Evolutionary conservation across 1,140 invertebrate species (phyloP).

Genomic region (Leptonema lineaticorne): DNA sequence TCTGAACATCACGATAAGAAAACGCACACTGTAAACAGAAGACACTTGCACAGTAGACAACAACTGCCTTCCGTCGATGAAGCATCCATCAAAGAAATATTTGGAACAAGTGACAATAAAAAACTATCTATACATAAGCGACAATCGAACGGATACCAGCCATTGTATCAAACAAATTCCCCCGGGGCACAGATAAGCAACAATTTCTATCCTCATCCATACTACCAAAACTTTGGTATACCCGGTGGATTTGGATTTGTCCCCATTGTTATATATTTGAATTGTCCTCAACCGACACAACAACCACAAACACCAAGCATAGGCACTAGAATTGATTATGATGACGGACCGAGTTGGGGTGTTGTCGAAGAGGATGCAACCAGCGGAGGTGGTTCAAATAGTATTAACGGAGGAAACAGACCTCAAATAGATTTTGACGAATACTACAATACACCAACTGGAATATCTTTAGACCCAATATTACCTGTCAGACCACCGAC

Average conservation of each 20-base stretch:
- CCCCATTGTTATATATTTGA: not conserved
- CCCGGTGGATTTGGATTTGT: not conserved
- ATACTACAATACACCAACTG: slow-evolving; percentile 9
- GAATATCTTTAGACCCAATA: slow-evolving; percentile 14
- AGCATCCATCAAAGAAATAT: not conserved
- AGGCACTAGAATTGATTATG: not conserved
- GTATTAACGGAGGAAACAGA: not conserved
- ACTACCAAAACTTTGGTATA: not conserved
- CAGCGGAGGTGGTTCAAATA: not conserved
- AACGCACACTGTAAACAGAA: not conserved
- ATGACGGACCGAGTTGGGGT: not conserved
- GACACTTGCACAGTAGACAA: not conserved
- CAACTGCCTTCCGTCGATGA: not conserved
- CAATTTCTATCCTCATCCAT: not conserved
- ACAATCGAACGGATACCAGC: not conserved
- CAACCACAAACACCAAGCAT: not conserved
- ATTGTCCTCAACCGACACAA: not conserved
- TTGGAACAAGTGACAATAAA: not conserved
- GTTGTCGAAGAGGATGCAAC: not conserved
- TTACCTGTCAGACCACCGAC: not conserved
- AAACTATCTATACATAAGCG: not conserved
- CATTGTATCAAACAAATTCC: not conserved
- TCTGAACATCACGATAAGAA: not conserved
- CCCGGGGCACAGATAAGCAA: not conserved
- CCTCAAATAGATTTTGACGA: not conserved